Evolutionary conservation across 2,797 vertebrate genomes (phyloP).

Genomic region (Danionella dracula): DNA sequence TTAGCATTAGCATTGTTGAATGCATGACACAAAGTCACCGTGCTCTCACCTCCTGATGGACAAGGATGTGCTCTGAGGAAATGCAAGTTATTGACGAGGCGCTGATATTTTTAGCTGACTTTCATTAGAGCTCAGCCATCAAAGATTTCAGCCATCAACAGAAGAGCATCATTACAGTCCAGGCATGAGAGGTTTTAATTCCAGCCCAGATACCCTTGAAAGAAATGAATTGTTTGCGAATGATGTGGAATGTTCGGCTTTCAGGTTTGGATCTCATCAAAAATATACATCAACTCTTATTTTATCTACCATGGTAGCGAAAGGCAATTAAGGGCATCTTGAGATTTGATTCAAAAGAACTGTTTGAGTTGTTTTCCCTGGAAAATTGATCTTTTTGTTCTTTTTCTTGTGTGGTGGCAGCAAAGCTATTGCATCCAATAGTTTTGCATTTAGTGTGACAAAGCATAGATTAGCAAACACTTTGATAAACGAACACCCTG

Average conservation of each 20-base stretch:
- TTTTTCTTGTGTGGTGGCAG: not conserved
- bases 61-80: not conserved
- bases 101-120: conserved; percentile 32
- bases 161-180: not conserved
- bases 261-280: no score
- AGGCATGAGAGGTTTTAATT: conserved; percentile 2
- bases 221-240: not conserved
- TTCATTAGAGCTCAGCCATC: conserved; percentile 8
- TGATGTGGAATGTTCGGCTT: not conserved
- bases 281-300: no score
- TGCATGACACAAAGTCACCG: conserved; percentile 20
- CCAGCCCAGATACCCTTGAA: not conserved
- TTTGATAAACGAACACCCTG: not conserved
- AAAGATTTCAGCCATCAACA: conserved; percentile 21
- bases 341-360: no score
- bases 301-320: no score
- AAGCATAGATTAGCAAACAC: not conserved
- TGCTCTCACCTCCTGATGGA: conserved; percentile 18
- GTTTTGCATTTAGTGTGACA: not conserved
- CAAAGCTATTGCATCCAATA: not conserved
- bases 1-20: conserved; percentile 25
- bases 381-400: not conserved
- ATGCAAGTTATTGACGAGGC: conserved; percentile 23
- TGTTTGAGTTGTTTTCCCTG: not conserved
- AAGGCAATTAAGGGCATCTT: no score